Evolutionary conservation across 1,140 invertebrate genomes (phyloP), one percentile per base, ranked within the genome.

Genomic region (Zaprionus nigranus): DNA sequence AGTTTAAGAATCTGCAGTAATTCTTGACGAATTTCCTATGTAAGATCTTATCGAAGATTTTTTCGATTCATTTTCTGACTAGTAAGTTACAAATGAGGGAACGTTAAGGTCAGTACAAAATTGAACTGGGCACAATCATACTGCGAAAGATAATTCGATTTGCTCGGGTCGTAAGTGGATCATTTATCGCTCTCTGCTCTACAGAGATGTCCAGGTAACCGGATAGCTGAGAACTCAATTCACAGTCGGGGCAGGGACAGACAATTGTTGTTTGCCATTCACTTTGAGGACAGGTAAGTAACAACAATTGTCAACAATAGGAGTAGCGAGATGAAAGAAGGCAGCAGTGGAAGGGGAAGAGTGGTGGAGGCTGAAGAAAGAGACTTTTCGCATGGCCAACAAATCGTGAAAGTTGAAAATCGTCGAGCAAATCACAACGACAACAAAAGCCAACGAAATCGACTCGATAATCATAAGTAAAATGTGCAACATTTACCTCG

Each of bases 321-420:
- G 65, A 51, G 28, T 36, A 59, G 49, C 56, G 36, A 49, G 36
- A 56, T 30, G 7, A 61, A 15, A 24, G 3, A 17, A 28, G 30
- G 9, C 26, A 28, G 28, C 51, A 60, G 36, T 12, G 36, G 6
- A 15, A 15, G n/a, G 6, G 40, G 40, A 46, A n/a, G n/a, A n/a
- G 40, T 9, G 1, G 40, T 7, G 15, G 15, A n/a, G 40, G 7
- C 30, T 34, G 40, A 17, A 26, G 34, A 40, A 53, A 24, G 20
- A 26, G 46, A 40, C 34, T 63, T 60, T 60, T 54, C 15, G 62
- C 62, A n/a, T 40, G 64, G 46, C 64, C 24, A 51, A 76, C 38
- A 80, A 86, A 85, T 86, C 82, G 82, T 86, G 82, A 86, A 86
- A 86, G 82, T 85, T 79, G 75, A 86, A 68, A 72, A 85, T 78